phyloP scores from a whole-genome alignment of 64 coral and sea anemone genomes.

The Acropora tenuis region DNA sequence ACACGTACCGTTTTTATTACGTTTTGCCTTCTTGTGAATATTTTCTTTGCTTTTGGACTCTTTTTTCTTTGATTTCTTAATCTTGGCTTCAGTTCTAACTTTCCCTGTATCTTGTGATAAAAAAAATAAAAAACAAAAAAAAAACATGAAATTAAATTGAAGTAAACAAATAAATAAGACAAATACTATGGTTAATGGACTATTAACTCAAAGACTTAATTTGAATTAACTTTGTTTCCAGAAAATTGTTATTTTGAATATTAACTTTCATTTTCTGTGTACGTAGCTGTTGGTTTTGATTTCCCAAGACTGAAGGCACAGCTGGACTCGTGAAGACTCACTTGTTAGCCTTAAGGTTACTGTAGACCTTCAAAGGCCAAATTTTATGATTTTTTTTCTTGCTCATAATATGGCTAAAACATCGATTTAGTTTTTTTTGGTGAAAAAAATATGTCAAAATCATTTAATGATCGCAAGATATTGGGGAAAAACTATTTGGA shows the following conservation, averaged over 20 bases:
- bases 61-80: conserved; percentile 34
- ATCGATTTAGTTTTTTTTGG: too few relatives aligned
- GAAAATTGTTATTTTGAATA: conserved; percentile 43
- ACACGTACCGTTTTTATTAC: conserved; percentile 3
- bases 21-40: conserved; percentile 17
- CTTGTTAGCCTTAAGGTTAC: not conserved
- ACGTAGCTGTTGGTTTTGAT: conserved; percentile 41
- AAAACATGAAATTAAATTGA: conserved; percentile 19
- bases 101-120: conserved; percentile 4
- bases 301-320: conserved; percentile 19
- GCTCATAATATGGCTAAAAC: too few relatives aligned
- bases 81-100: conserved; percentile 16
- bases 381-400: too few relatives aligned
- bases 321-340: conserved; percentile 11
- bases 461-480: too few relatives aligned
- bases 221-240: conserved; percentile 19
- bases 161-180: conserved; percentile 7
- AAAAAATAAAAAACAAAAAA: not conserved
- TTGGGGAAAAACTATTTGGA: too few relatives aligned
- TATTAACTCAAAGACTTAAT: conserved; percentile 17
- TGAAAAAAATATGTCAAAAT: too few relatives aligned
- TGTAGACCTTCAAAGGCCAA: too few relatives aligned
- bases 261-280: conserved; percentile 40
- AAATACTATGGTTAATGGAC: conserved; percentile 24
- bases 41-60: conserved; percentile 25